These are phyloP conservation scores for Melieria omissa DNA, from an alignment of 2,888 invertebrate genomes.

Conservation along the genomic window DNA sequence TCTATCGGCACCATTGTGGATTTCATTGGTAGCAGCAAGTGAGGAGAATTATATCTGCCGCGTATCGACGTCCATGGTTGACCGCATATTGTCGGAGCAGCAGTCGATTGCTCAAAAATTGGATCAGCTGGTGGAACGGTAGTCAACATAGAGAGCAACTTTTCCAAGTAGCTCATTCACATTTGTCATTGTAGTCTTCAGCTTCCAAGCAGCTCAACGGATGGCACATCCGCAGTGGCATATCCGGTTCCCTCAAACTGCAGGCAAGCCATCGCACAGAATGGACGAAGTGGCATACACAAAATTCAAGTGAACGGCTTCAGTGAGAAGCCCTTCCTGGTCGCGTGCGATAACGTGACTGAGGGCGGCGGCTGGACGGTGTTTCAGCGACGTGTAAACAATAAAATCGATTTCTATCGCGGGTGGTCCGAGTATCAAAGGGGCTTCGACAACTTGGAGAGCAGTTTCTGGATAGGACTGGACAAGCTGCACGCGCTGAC, in stretches of 20 bases:
- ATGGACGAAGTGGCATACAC: conserved; percentile 12
- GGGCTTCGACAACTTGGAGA: conserved; percentile 78
- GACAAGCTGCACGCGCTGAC: conserved; percentile 73
- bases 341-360: conserved; percentile 70
- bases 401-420: conserved; percentile 75
- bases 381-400: conserved; percentile 74
- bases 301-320: neutral
- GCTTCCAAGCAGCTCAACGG: too few species aligned
- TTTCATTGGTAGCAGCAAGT: too few species aligned
- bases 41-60: too few species aligned
- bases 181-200: too few species aligned
- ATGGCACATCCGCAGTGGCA: neutral
- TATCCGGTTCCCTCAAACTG: neutral
- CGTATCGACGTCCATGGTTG: too few species aligned
- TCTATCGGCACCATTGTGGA: too few species aligned
- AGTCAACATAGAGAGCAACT: too few species aligned
- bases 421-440: conserved; percentile 75
- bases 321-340: conserved; percentile 72
- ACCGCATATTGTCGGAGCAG: too few species aligned
- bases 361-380: conserved; percentile 78
- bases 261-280: neutral
- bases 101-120: too few species aligned
- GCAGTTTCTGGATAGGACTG: conserved; percentile 78
- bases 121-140: too few species aligned
- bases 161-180: too few species aligned